Percentiles rank a stretch among this genome's conserved stretches.
phyloP scores from a whole-genome alignment of 2,113 vertebrate species.

The Gobio gobio region DNA sequence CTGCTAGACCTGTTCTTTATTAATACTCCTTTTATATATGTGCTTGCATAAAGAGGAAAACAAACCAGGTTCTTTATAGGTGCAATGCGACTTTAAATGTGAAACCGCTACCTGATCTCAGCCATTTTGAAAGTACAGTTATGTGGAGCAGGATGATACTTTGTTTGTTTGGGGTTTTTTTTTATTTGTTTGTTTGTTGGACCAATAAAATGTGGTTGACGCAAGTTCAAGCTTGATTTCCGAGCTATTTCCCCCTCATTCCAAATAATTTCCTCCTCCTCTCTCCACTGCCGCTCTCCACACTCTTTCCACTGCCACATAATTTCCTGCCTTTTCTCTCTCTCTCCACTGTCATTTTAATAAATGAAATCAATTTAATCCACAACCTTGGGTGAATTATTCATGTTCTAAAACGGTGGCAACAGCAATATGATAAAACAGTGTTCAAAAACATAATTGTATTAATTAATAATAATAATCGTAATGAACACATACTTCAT shows the following conservation, averaged over 20 bases:
- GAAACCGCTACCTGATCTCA: background rate
- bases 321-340: background rate
- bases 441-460: background rate
- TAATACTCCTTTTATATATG: conserved; percentile 1
- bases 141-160: background rate
- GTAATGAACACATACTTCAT: background rate
- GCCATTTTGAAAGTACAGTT: background rate
- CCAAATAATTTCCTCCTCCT: background rate
- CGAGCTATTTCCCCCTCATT: background rate
- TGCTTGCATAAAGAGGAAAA: background rate
- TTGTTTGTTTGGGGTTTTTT: background rate
- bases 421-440: background rate
- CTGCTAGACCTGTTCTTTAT: background rate
- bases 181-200: background rate
- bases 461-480: background rate
- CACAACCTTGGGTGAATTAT: background rate
- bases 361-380: conserved; percentile 1
- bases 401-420: background rate
- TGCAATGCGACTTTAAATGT: background rate
- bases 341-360: background rate
- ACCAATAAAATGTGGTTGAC: background rate
- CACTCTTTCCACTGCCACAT: background rate
- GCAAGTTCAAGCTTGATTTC: background rate
- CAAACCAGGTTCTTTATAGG: background rate
- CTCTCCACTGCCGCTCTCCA: background rate